Conservation (phyloP, 1,140 invertebrate species). For the Glossosoma conforme region DNA sequence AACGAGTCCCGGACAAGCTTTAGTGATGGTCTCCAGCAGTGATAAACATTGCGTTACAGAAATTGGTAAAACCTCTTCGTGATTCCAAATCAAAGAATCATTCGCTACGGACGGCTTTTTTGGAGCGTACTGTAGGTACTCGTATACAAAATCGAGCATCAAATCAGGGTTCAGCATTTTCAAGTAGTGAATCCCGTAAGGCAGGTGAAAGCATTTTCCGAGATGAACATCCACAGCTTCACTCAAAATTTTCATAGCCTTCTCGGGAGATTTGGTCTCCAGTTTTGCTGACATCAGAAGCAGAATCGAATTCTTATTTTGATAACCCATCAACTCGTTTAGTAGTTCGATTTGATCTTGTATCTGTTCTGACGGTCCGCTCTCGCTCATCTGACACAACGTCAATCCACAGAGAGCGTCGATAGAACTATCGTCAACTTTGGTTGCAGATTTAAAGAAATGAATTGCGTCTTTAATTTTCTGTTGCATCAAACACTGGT, state of each 20-base stretch:
- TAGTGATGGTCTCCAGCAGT: slow-evolving; percentile 67
- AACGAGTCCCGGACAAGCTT: slow-evolving; percentile 77
- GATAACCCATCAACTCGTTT: slow-evolving; percentile 69
- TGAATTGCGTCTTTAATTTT: slow-evolving; percentile 74
- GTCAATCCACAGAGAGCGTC: slow-evolving; percentile 75
- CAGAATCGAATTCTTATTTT: slow-evolving; percentile 54
- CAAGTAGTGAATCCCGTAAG: slow-evolving; percentile 74
- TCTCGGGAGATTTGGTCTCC: slow-evolving; percentile 53
- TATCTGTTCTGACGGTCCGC: slow-evolving; percentile 59
- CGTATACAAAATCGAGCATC: slow-evolving; percentile 70
- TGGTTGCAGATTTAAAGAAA: slow-evolving; percentile 73
- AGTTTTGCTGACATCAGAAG: slow-evolving; percentile 68
- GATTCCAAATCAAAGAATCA: slow-evolving; percentile 41
- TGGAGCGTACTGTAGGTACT: slow-evolving; percentile 72
- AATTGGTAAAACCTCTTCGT: slow-evolving; percentile 40
- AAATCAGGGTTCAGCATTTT: slow-evolving; percentile 79
- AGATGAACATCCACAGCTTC: slow-evolving; percentile 68
- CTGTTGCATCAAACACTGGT: slow-evolving; percentile 67
- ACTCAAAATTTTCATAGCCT: slow-evolving; percentile 60
- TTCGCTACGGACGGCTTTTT: slow-evolving; percentile 52
- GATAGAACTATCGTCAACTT: slow-evolving; percentile 78
- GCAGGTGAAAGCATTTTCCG: slow-evolving; percentile 53
- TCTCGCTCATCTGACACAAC: slow-evolving; percentile 68
- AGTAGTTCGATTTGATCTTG: slow-evolving; percentile 83
- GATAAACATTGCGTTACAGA: slow-evolving; percentile 52